Conservation (phyloP, 1,140 invertebrate species). For the Drosophila paulistorum region DNA sequence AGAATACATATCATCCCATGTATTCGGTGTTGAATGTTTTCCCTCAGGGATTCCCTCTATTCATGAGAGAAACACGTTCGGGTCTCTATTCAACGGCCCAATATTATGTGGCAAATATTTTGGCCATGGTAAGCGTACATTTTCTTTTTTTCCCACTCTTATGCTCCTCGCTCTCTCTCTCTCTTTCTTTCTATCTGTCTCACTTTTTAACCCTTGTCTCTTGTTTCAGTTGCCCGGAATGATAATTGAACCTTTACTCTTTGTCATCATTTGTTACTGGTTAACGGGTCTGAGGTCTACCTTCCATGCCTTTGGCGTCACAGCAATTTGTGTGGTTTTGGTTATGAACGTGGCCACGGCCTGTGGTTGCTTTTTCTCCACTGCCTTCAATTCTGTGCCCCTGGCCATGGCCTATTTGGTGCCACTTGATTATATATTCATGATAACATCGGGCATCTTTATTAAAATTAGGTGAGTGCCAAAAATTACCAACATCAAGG, state of each 20-base stretch:
- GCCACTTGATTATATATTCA: slow-evolving; percentile 93
- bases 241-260: slow-evolving; percentile 90
- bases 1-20: slow-evolving; percentile 94
- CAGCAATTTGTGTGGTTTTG: slow-evolving; percentile 87
- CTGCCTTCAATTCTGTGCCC: slow-evolving; percentile 90
- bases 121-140: slow-evolving; percentile 88
- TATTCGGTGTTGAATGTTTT: slow-evolving; percentile 91
- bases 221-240: slow-evolving; percentile 89
- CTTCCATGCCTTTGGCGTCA: slow-evolving; percentile 87
- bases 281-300: slow-evolving; percentile 88
- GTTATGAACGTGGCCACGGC: slow-evolving; percentile 93
- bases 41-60: slow-evolving; percentile 90
- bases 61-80: slow-evolving; percentile 90
- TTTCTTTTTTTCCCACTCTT: not conserved
- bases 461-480: slow-evolving; percentile 89
- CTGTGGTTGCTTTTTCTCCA: slow-evolving; percentile 94
- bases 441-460: slow-evolving; percentile 94
- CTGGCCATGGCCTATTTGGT: slow-evolving; percentile 92
- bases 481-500: not conserved
- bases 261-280: slow-evolving; percentile 91
- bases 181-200: not conserved
- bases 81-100: slow-evolving; percentile 89
- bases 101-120: slow-evolving; percentile 90
- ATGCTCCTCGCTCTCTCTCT: too few species aligned
- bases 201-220: not conserved